These are phyloP conservation scores for Drosophila crucigera DNA, from an alignment of 2,888 invertebrate species.

Conservation along the genomic window DNA sequence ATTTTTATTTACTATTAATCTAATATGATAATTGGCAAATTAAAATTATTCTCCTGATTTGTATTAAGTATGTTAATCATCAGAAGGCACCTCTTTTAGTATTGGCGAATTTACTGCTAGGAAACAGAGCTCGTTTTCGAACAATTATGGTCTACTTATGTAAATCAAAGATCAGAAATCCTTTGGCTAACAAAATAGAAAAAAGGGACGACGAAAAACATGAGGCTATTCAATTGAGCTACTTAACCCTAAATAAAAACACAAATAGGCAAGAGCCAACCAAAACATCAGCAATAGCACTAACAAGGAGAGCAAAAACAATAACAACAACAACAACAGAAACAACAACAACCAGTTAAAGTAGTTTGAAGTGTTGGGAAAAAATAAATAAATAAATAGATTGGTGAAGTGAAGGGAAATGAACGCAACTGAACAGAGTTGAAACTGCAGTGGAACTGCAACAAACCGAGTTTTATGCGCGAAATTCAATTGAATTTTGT, in stretches of 20 bases:
- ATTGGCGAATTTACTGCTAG: background rate
- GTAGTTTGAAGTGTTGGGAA: constrained; percentile 66
- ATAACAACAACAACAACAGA: constrained; percentile 39
- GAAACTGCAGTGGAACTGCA: constrained; percentile 34
- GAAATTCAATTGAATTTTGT: constrained; percentile 71
- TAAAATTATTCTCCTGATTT: background rate
- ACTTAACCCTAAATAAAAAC: constrained; percentile 58
- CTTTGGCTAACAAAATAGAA: constrained; percentile 21
- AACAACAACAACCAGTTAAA: constrained; percentile 54
- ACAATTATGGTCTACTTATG: constrained; percentile 22
- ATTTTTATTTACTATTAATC: background rate
- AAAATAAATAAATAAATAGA: constrained; percentile 39
- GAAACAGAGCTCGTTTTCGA: background rate
- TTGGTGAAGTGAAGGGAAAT: constrained; percentile 24
- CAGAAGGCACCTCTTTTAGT: too few relatives aligned
- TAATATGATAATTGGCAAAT: background rate
- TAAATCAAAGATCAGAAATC: constrained; percentile 31
- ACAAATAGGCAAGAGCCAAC: constrained; percentile 36
- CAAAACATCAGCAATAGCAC: constrained; percentile 38
- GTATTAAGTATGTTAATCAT: background rate
- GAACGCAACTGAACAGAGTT: constrained; percentile 23
- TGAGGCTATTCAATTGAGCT: constrained; percentile 43
- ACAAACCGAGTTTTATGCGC: constrained; percentile 63
- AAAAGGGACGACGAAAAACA: constrained; percentile 19
- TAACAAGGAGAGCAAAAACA: constrained; percentile 14